Evolutionary conservation across 2,888 invertebrate genomes (phyloP), one percentile per base, ranked within the genome.

Genomic region (Trachelus tabidus): DNA sequence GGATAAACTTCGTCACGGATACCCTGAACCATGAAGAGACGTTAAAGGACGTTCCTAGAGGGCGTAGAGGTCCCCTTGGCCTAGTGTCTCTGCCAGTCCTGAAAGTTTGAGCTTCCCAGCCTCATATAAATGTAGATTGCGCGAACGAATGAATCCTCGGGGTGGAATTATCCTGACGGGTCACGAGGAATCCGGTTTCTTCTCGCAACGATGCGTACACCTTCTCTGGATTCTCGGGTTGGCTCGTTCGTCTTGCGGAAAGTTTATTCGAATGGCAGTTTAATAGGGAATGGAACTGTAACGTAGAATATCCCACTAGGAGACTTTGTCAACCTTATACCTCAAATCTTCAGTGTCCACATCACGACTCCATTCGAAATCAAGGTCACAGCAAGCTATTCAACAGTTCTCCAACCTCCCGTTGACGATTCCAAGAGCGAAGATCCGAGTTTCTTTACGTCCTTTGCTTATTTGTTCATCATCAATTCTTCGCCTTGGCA

Each of bases 71-170:
- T 56, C 56, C 56, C 23, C 56, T 56, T 56, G 56, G 23, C 56
- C 56, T 23, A 56, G 56, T 23, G 6, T 56, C 56, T 56, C 56
- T 56, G 56, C 23, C 56, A 56, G 56, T 56, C 56, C 15, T 56
- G 23, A 23, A 56, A 56, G 56, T 56, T 56, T 23, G 56, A 56
- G 56, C 56, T 23, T 56, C 23, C 56, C 56, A 56, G 56, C 15
- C 71, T 71, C 71, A 33, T 71, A 71, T 71, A 71, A 71, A 71
- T 71, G 71, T 71, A 71, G 71, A 71, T 71, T 71, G 71, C 71
- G 31, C 71, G 31, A 71, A 71, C 71, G 71, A 71, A 71, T 71
- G 71, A 71, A 71, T 71, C 71, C 71, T 71, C 71, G 4, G 71
- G 71, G 71, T 71, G 71, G 9, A 71, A 71, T 71, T 71, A 71